Evolutionary conservation across 2,888 invertebrate genomes (phyloP).

Genomic region (Pristionchus entomophagus): DNA sequence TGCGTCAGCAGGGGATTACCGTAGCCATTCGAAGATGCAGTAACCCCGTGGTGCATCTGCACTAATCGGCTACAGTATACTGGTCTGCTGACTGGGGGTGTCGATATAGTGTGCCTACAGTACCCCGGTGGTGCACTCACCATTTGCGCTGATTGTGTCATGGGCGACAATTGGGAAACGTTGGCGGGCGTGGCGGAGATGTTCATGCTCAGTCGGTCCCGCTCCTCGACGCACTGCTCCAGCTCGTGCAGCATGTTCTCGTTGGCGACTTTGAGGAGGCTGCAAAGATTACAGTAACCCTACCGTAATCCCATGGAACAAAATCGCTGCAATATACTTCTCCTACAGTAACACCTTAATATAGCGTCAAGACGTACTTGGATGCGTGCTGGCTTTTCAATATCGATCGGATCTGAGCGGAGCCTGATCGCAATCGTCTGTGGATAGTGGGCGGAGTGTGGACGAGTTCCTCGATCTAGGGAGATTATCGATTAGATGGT

Average conservation of each 20-base stretch:
- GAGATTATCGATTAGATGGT: background rate
- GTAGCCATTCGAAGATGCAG: background rate
- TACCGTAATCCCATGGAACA: too few relatives aligned
- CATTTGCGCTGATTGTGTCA: slow-evolving; percentile 40
- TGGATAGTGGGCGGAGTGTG: slow-evolving; percentile 16
- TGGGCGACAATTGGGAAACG: slow-evolving; percentile 45
- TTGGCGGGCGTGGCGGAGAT: slow-evolving; percentile 39
- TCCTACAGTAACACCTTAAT: background rate
- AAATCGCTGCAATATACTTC: too few relatives aligned
- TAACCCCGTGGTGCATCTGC: background rate
- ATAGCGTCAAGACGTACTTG: background rate
- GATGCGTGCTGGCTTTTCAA: slow-evolving; percentile 27
- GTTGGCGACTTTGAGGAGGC: slow-evolving; percentile 40
- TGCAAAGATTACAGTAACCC: background rate
- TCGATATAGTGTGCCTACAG: background rate
- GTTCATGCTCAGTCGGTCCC: slow-evolving; percentile 26
- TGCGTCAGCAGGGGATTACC: slow-evolving; percentile 11
- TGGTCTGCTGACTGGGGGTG: background rate
- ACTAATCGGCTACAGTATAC: background rate
- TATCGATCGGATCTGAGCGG: slow-evolving; percentile 8
- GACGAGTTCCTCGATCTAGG: slow-evolving; percentile 31
- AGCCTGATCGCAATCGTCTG: background rate
- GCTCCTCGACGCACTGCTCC: slow-evolving; percentile 39
- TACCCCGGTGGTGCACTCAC: too few relatives aligned
- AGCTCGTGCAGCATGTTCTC: slow-evolving; percentile 37